phyloP scores from a whole-genome alignment of 1,140 invertebrate species.

The Papilio dardanus region DNA sequence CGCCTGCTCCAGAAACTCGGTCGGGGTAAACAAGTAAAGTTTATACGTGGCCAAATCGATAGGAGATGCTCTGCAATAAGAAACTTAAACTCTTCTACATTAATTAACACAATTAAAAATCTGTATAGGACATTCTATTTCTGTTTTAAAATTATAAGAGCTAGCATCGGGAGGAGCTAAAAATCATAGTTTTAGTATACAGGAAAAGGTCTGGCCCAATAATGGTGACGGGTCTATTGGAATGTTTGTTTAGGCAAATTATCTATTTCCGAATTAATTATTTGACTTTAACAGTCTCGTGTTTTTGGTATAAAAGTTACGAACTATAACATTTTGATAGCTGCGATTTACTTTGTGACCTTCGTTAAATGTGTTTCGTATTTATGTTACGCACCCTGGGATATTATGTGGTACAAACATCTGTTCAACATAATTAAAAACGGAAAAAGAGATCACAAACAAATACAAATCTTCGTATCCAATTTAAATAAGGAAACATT shows the following conservation, averaged over 20 bases:
- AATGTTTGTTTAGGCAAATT: conserved; percentile 1
- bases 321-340: neutral
- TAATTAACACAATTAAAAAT: neutral
- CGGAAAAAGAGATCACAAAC: neutral
- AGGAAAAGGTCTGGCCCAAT: no score
- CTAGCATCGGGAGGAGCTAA: no score
- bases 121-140: no score
- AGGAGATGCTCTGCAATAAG: neutral
- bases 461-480: neutral
- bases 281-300: neutral
- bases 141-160: no score
- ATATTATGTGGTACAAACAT: no score
- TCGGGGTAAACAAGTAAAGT: neutral
- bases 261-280: neutral
- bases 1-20: neutral
- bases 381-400: no score
- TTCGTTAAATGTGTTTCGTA: no score
- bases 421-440: neutral
- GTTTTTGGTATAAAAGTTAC: neutral
- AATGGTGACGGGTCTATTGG: neutral
- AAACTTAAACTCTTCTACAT: neutral
- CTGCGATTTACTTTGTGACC: neutral
- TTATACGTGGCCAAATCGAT: conserved; percentile 11
- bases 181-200: no score
- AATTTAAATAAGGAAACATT: conserved; percentile 13